These are phyloP conservation scores for Mergus octosetaceus DNA, from an alignment of 2,797 vertebrate genomes.

Conservation along the genomic window DNA sequence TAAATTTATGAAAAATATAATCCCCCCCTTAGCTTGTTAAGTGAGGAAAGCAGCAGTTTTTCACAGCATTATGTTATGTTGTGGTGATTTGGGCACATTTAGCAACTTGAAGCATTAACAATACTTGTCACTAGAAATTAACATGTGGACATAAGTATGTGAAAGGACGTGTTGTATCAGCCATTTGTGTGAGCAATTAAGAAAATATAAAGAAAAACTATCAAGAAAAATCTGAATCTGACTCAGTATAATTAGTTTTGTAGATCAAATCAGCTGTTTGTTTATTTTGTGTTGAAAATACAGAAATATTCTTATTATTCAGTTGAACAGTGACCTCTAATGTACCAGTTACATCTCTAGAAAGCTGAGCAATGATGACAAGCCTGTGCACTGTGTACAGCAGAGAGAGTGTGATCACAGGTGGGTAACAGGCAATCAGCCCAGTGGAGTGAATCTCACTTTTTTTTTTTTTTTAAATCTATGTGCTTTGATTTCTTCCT, in stretches of 20 bases:
- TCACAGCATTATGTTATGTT: not conserved
- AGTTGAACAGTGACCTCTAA: not conserved
- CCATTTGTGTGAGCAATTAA: not conserved
- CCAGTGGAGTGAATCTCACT: not conserved
- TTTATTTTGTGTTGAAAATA: not conserved
- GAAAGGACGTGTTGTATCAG: not conserved
- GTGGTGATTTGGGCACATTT: not conserved
- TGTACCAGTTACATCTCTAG: not conserved
- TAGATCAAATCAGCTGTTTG: not conserved
- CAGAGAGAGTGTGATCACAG: accelerated
- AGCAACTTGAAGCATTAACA: not conserved
- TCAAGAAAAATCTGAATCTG: accelerated
- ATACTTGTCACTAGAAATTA: not conserved
- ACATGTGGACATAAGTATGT: not conserved
- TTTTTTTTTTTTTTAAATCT: not conserved
- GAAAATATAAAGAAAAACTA: not conserved
- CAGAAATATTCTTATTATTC: not conserved
- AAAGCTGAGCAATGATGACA: not conserved
- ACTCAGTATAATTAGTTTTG: accelerated
- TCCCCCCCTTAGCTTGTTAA: not conserved
- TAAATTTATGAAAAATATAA: not conserved
- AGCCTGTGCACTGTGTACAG: not conserved
- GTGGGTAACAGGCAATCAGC: not conserved
- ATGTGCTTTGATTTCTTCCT: not conserved
- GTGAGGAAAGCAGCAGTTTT: not conserved